Evolutionary conservation across 2,888 invertebrate genomes (phyloP).

Genomic region (Paralinhomoeus sp.): DNA sequence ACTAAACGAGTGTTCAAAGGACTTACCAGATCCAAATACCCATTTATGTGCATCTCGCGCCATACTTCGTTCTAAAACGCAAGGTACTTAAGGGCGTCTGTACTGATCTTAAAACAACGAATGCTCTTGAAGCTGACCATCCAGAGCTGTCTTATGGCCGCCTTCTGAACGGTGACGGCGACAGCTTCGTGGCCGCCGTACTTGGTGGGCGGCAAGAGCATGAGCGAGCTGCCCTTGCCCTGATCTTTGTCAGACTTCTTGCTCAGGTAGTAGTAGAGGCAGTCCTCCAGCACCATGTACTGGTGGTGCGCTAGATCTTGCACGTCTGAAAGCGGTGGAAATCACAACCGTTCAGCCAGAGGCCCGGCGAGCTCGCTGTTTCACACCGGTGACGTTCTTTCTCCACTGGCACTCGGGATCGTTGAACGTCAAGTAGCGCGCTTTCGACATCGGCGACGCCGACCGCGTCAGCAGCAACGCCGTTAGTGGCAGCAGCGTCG

Average conservation of each 20-base stretch:
- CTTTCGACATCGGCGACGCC: too few species aligned
- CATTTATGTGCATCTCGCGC: conserved; percentile 21
- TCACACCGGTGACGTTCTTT: too few species aligned
- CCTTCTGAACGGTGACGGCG: not conserved
- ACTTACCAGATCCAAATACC: conserved; percentile 14
- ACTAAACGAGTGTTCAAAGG: too few species aligned
- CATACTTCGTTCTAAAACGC: conserved; percentile 15
- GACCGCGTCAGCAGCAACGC: too few species aligned
- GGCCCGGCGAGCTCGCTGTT: too few species aligned
- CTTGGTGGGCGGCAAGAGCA: conserved; percentile 4
- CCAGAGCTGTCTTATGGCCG: conserved; percentile 3
- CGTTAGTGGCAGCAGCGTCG: too few species aligned
- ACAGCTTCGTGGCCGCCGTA: not conserved
- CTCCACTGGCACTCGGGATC: too few species aligned
- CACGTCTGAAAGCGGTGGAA: not conserved
- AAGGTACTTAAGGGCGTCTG: too few species aligned
- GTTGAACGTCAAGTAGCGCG: too few species aligned
- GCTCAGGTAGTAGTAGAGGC: conserved; percentile 5
- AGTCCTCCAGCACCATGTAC: conserved; percentile 5
- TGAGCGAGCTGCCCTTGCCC: conserved; percentile 1
- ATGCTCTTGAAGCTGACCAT: not conserved
- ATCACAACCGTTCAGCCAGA: too few species aligned
- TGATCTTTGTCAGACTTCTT: conserved; percentile 1
- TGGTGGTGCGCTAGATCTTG: conserved; percentile 1
- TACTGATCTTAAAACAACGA: not conserved